These are phyloP conservation scores for Macrosteles quadrilineatus DNA, from an alignment of 1,140 invertebrate species.

Conservation along the genomic window DNA sequence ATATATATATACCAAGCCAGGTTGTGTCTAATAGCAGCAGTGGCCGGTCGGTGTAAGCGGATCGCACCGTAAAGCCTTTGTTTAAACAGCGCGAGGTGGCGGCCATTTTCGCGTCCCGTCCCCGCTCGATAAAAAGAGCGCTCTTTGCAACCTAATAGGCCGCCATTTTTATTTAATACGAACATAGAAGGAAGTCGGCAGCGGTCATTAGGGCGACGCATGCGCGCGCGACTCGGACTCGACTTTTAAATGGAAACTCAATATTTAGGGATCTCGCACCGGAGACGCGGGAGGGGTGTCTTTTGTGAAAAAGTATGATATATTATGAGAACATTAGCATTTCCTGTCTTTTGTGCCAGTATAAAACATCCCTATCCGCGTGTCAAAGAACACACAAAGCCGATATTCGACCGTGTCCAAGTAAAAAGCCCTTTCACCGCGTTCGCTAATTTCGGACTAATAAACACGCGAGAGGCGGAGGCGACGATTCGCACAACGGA, in stretches of 20 bases:
- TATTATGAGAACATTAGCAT: constrained; percentile 22
- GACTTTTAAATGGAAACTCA: constrained; percentile 30
- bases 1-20: too few species aligned
- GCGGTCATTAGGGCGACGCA: constrained; percentile 22
- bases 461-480: background rate
- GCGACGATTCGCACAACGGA: constrained; percentile 1
- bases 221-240: constrained; percentile 3
- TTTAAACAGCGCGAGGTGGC: constrained; percentile 24
- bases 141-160: constrained; percentile 31
- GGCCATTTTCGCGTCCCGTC: constrained; percentile 23
- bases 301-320: constrained; percentile 25
- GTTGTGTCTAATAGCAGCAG: constrained; percentile 6
- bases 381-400: constrained; percentile 14
- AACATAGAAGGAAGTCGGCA: constrained; percentile 26
- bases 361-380: constrained; percentile 16
- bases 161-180: constrained; percentile 32
- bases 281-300: constrained; percentile 16
- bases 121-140: constrained; percentile 26
- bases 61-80: constrained; percentile 14
- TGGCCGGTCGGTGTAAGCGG: constrained; percentile 6
- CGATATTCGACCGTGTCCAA: constrained; percentile 13
- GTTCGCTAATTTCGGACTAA: constrained; percentile 5
- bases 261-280: constrained; percentile 9
- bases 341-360: constrained; percentile 18
- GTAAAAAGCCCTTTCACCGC: constrained; percentile 16